Evolutionary conservation across 2,113 vertebrate species (phyloP), one percentile per base, ranked within the genome.

Genomic region (Australoheros scitulus): DNA sequence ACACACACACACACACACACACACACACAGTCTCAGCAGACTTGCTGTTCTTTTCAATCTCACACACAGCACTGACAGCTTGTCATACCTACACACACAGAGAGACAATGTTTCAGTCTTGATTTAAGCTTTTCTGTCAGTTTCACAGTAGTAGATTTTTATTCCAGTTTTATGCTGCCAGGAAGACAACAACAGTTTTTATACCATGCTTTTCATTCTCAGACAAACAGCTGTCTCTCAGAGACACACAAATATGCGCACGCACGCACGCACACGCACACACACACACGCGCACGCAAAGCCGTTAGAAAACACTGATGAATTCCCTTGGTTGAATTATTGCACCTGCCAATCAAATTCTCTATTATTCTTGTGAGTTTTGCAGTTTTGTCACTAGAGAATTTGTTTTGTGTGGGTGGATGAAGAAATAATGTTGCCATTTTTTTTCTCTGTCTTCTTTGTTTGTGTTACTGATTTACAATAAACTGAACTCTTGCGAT

Each of bases 321-420:
- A 87, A 89, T 90, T 90, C 65, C 82, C 74, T 76, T 36, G 79
- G 70, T 70, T 83, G 82, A 91, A 88, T 91, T 91, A 92, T 92
- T 93, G 76, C 84, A 90, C 76, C 89, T 92, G 93, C 74, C 93
- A 92, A 89, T 93, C 92, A 94, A 89, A 78, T 50, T 29, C 47
- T 52, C 74, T 70, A 70, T 86, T 83, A 88, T 91, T 79, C 76
- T 68, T 82, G 34, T 32, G 32, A 77, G 80, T 89, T 90, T 92
- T 84, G 50, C 82, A 57, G 26, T 90, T 63, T 90, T 74, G 77
- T 81, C 81, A 76, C 79, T 7, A 17, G 41, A 83, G 85, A 64
- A 81, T 90, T 77, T 79, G 50, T 80, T 88, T 83, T 82, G 75
- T 82, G 89, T 82, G 83, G 87, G 86, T 26, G 80, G 87, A 87